A percentile compares a stretch with the other conserved stretches of the same genome.
Evolutionary conservation across 2,113 vertebrate genomes (phyloP).

Genomic region (Eubucco bourcierii): DNA sequence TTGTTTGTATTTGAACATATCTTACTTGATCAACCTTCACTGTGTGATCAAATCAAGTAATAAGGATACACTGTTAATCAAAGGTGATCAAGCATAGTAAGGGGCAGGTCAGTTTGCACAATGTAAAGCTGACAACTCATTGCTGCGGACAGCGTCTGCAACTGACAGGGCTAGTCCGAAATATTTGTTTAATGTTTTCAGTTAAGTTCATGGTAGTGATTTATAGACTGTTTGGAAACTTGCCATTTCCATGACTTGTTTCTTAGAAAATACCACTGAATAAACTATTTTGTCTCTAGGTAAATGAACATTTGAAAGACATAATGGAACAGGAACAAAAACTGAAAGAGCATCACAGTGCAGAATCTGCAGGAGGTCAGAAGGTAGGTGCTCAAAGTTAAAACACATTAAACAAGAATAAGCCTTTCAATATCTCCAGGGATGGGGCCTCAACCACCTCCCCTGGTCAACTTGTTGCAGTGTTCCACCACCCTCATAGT

Average conservation of each 20-base stretch:
- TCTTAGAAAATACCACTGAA: background rate
- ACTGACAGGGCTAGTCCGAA: background rate
- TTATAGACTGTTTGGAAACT: background rate
- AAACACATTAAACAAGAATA: background rate
- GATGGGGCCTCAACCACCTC: too few species aligned
- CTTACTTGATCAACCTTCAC: background rate
- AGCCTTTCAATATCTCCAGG: background rate
- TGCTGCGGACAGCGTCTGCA: background rate
- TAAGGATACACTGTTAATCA: background rate
- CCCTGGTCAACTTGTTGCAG: too few species aligned
- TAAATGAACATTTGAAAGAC: constrained; percentile 94
- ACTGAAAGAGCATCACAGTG: constrained; percentile 80
- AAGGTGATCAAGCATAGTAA: background rate
- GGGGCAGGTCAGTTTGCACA: background rate
- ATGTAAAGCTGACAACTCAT: background rate
- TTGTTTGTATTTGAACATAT: background rate
- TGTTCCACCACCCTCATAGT: too few species aligned
- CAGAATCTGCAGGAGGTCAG: constrained; percentile 85
- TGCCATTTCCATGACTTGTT: background rate
- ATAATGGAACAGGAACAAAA: constrained; percentile 89
- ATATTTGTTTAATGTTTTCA: background rate
- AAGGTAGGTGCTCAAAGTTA: constrained; percentile 79
- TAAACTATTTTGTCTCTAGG: constrained; percentile 72
- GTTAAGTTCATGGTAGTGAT: background rate
- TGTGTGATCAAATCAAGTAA: background rate